Evolutionary conservation across 2,797 vertebrate species (phyloP).

Genomic region (Ctenopoma kingsleyae): DNA sequence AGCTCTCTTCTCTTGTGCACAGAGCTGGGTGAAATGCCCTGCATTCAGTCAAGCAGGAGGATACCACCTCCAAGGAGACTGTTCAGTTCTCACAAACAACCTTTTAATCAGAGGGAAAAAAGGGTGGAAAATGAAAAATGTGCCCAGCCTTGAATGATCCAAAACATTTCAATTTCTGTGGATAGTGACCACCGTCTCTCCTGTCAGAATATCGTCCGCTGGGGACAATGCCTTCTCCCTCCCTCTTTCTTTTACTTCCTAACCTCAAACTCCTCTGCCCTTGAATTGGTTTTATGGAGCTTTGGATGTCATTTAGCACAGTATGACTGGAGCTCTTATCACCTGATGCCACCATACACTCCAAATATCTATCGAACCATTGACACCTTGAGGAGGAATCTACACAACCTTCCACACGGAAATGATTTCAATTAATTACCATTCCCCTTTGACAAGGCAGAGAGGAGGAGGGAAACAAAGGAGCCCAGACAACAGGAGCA

Average conservation of each 20-base stretch:
- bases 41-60: constrained; percentile 70
- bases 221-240: constrained; percentile 57
- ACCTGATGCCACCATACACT: constrained; percentile 74
- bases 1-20: constrained; percentile 72
- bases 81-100: constrained; percentile 77
- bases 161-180: constrained; percentile 81
- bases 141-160: constrained; percentile 80
- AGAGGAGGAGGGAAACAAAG: constrained; percentile 63
- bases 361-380: constrained; percentile 84
- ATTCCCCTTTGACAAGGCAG: constrained; percentile 75
- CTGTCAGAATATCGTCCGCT: constrained; percentile 68
- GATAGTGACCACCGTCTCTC: constrained; percentile 69
- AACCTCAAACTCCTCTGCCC: constrained; percentile 73
- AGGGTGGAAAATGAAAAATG: constrained; percentile 70
- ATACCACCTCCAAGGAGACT: constrained; percentile 74
- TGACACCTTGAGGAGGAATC: constrained; percentile 77
- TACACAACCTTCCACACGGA: constrained; percentile 80
- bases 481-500: constrained; percentile 77
- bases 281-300: constrained; percentile 77
- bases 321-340: constrained; percentile 83
- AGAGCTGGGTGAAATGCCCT: constrained; percentile 63
- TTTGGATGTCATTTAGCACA: constrained; percentile 80
- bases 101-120: constrained; percentile 75
- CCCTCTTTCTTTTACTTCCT: constrained; percentile 54
- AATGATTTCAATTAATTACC: constrained; percentile 86